Evolutionary conservation across 2,797 vertebrate species (phyloP).

Genomic region (Parauchenoglanis punctatus): DNA sequence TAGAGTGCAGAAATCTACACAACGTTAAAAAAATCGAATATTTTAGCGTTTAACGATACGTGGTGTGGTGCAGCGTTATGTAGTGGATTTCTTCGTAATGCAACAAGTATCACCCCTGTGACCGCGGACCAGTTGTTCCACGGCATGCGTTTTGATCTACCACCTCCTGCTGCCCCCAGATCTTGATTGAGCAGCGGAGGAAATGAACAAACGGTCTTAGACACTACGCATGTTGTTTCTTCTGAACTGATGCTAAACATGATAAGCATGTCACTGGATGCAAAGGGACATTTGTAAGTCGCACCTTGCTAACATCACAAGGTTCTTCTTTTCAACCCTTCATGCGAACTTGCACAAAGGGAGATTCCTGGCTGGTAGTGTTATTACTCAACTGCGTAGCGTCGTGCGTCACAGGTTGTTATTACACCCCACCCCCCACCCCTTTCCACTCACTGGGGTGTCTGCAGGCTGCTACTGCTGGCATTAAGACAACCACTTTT

Average conservation of each 20-base stretch:
- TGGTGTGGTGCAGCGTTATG: not conserved
- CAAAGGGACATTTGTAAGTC: conserved; percentile 44
- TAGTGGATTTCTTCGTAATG: not conserved
- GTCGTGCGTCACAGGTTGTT: conserved; percentile 56
- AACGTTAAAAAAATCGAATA: not conserved
- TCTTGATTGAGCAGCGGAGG: not conserved
- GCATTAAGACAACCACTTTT: not conserved
- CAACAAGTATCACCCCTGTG: not conserved
- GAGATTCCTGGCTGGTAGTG: conserved; percentile 74
- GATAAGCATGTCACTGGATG: conserved; percentile 42
- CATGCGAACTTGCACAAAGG: conserved; percentile 57
- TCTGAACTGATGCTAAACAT: conserved; percentile 18
- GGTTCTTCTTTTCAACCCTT: conserved; percentile 50
- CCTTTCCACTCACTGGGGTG: conserved; percentile 21
- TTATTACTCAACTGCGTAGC: conserved; percentile 70
- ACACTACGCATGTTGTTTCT: conserved; percentile 22
- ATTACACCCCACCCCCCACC: conserved; percentile 40
- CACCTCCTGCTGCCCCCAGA: conserved; percentile 7
- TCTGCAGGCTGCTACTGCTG: conserved; percentile 22
- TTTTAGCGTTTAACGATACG: too few relatives aligned
- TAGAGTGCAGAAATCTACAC: not conserved
- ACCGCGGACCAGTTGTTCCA: not conserved
- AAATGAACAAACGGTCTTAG: conserved; percentile 17
- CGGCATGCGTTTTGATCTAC: not conserved
- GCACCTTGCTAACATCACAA: conserved; percentile 45